phyloP scores from a whole-genome alignment of 2,113 vertebrate genomes.

The Machaerirhynchus nigripectus region DNA sequence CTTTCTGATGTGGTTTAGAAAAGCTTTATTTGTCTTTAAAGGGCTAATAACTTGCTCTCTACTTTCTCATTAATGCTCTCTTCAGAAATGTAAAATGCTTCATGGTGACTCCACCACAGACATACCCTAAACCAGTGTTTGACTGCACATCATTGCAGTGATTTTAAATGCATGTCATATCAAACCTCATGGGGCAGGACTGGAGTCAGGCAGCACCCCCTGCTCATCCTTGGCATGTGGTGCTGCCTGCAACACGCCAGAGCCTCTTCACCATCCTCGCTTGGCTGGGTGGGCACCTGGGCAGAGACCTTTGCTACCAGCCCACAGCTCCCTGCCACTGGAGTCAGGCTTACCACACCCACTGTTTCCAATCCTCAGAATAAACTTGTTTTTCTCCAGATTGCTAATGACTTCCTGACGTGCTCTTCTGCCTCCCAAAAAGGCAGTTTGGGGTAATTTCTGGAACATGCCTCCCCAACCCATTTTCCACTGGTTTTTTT shows the following conservation, averaged over 20 bases:
- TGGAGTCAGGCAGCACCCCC: background rate
- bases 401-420: background rate
- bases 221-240: background rate
- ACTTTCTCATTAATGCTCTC: background rate
- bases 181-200: background rate
- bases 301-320: background rate
- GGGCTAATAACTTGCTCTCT: background rate
- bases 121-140: fast-evolving
- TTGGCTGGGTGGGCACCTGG: fast-evolving
- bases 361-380: background rate
- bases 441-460: background rate
- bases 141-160: background rate
- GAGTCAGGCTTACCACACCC: background rate
- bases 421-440: background rate
- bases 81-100: background rate
- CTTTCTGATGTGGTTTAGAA: background rate
- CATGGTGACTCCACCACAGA: fast-evolving
- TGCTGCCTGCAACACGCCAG: background rate
- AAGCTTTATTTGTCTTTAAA: background rate
- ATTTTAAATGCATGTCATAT: fast-evolving
- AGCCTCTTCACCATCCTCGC: fast-evolving
- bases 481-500: fast-evolving
- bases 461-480: fast-evolving
- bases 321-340: fast-evolving
- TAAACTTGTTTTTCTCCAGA: background rate